A percentile compares a stretch with the other conserved stretches of the same genome.
Conservation (phyloP, 1,140 invertebrate genomes). For the Procambarus clarkii region DNA sequence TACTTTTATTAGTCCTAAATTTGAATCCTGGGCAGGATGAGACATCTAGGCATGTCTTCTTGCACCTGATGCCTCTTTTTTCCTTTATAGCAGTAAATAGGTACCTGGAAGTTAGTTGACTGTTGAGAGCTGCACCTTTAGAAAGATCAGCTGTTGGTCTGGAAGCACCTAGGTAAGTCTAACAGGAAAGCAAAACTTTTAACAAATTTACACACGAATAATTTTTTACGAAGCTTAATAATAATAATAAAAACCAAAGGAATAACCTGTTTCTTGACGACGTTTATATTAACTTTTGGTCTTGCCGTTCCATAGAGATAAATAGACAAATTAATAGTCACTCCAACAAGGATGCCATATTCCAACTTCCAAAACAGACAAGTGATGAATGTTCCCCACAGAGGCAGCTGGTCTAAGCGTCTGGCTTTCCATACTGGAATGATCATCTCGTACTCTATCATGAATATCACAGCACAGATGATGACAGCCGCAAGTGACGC, state of each 20-base stretch:
- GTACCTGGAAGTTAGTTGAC: no score
- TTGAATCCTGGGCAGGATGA: no score
- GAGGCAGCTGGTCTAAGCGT: constrained; percentile 86
- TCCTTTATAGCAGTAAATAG: no score
- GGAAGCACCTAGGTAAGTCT: no score
- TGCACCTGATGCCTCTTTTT: no score
- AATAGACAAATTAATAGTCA: constrained; percentile 88
- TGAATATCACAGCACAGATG: constrained; percentile 92
- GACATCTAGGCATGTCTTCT: no score
- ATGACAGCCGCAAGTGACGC: constrained; percentile 80
- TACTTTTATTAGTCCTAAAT: no score
- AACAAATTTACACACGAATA: no score
- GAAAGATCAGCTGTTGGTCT: no score
- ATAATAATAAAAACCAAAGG: neutral
- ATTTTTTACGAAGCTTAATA: neutral
- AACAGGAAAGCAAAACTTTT: no score
- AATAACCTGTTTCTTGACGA: constrained; percentile 36
- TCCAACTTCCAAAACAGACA: constrained; percentile 91
- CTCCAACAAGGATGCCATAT: constrained; percentile 92
- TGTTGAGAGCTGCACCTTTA: no score
- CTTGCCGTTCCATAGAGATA: constrained; percentile 90
- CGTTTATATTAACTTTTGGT: constrained; percentile 83
- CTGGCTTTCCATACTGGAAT: constrained; percentile 88
- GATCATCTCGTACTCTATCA: constrained; percentile 92
- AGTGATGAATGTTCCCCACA: constrained; percentile 87